Evolutionary conservation across 2,113 vertebrate genomes (phyloP).

Genomic region (Ptilonorhynchus violaceus): DNA sequence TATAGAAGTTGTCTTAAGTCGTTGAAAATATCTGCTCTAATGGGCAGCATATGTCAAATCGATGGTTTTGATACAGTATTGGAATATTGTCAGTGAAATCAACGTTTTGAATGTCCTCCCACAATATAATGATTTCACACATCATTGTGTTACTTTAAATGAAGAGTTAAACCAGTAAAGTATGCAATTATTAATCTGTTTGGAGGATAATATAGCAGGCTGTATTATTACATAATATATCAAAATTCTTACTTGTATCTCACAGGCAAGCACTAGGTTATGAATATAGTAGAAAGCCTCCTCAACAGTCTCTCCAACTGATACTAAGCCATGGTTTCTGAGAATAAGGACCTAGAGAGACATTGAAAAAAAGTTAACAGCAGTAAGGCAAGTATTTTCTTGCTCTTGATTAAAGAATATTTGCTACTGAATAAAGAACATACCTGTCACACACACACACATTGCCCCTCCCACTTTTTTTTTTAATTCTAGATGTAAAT

Average conservation of each 20-base stretch:
- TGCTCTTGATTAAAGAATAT: background rate
- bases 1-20: background rate
- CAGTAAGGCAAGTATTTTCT: background rate
- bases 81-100: background rate
- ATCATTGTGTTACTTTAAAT: background rate
- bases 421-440: background rate
- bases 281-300: conserved; percentile 97
- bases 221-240: background rate
- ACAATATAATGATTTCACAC: background rate
- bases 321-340: conserved; percentile 92
- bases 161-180: background rate
- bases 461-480: background rate
- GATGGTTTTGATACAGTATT: background rate
- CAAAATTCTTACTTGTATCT: conserved; percentile 91
- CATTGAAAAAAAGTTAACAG: background rate
- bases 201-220: background rate
- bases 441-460: background rate
- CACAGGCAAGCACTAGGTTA: conserved; percentile 92
- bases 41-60: background rate
- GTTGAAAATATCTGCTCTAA: background rate
- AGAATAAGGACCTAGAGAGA: conserved; percentile 89
- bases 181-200: background rate
- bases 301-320: conserved; percentile 92
- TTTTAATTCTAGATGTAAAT: background rate
- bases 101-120: background rate